Conservation (phyloP, 2,888 invertebrate genomes). For the Eustalomyia histrio region DNA sequence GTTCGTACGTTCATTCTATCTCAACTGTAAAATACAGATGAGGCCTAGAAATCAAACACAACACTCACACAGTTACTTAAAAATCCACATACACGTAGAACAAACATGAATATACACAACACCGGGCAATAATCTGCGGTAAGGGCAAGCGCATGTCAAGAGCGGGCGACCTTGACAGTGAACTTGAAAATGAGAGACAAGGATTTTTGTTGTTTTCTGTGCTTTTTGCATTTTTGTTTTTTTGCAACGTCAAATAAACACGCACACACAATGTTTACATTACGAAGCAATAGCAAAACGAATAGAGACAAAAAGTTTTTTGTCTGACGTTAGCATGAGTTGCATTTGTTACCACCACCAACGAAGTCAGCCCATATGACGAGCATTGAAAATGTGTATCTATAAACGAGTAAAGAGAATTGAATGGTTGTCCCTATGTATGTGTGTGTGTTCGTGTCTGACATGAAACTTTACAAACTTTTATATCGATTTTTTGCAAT, state of each 20-base stretch:
- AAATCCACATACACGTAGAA: conserved; percentile 3
- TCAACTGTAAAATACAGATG: conserved; percentile 1
- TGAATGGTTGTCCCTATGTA: conserved; percentile 12
- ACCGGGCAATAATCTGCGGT: conserved; percentile 55
- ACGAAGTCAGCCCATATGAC: conserved; percentile 6
- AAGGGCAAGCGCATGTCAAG: conserved; percentile 78
- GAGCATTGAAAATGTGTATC: conserved; percentile 52
- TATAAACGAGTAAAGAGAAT: conserved; percentile 40
- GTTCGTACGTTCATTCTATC: not conserved
- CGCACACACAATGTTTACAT: not conserved
- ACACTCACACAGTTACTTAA: not conserved
- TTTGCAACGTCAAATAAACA: conserved; percentile 48
- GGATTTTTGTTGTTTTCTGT: conserved; percentile 70
- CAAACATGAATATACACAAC: not conserved
- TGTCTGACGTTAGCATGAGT: conserved; percentile 52
- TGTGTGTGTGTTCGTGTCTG: conserved; percentile 29
- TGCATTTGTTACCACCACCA: conserved; percentile 49
- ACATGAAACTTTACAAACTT: conserved; percentile 13
- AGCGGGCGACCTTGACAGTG: conserved; percentile 89
- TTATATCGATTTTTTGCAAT: conserved; percentile 56
- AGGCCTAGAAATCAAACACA: conserved; percentile 23
- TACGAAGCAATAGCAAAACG: not conserved
- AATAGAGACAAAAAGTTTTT: conserved; percentile 38
- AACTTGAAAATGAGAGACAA: conserved; percentile 84
- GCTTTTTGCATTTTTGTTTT: conserved; percentile 25